Evolutionary conservation across 2,113 vertebrate species (phyloP).

Genomic region (Cyphomyrus plagiostoma): DNA sequence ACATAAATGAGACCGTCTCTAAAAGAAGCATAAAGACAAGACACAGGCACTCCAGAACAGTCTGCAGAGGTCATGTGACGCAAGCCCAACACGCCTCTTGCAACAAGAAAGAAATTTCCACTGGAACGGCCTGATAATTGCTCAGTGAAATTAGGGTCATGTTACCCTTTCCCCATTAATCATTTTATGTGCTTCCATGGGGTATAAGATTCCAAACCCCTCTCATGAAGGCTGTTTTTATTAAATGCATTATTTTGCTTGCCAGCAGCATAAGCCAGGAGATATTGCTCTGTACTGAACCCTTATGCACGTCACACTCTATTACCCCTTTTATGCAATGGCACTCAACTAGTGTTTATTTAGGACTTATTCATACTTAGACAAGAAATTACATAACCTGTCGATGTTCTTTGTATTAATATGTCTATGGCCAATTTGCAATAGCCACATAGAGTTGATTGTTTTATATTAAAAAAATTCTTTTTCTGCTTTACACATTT

Average conservation of each 20-base stretch:
- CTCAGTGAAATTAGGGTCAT: constrained; percentile 28
- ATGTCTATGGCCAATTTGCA: neutral
- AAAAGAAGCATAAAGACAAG: neutral
- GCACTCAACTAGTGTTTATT: constrained; percentile 4
- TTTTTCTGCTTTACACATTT: constrained; percentile 50
- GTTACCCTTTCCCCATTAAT: constrained; percentile 29
- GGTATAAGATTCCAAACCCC: constrained; percentile 36
- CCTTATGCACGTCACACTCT: constrained; percentile 30
- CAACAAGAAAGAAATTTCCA: constrained; percentile 11
- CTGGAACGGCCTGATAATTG: constrained; percentile 4
- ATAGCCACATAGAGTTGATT: constrained; percentile 1
- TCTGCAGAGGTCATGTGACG: neutral
- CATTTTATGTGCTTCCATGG: constrained; percentile 28
- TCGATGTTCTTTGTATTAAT: constrained; percentile 27
- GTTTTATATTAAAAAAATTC: constrained; percentile 13
- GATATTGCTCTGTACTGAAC: constrained; percentile 28
- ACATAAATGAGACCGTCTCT: neutral
- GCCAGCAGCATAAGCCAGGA: constrained; percentile 24
- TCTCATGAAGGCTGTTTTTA: constrained; percentile 27
- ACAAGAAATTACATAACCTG: constrained; percentile 19
- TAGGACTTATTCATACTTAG: neutral
- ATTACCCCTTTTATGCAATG: neutral
- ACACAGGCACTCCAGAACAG: neutral
- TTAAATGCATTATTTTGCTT: constrained; percentile 37
- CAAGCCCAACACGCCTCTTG: neutral